Evolutionary conservation across 1,140 invertebrate genomes (phyloP), one percentile per base, ranked within the genome.

Genomic region (Diachasmimorpha longicaudata): DNA sequence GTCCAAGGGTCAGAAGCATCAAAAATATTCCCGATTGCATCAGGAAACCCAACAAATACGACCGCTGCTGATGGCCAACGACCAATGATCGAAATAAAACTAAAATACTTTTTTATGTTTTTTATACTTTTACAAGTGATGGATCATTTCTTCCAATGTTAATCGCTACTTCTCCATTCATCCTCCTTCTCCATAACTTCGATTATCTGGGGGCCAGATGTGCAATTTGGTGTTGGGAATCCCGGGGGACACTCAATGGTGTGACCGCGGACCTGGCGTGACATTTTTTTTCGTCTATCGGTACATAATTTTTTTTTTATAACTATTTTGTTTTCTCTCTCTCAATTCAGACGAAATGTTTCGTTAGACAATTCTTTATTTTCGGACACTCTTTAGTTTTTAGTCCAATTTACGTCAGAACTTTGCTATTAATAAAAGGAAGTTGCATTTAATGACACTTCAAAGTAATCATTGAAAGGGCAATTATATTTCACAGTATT

Each of bases 1-100:
- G 91, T 82, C 91, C 92, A 0, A 86, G 91, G 31, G 89, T 92
- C 13, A 87, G 90, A 70, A 92, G 90, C 74, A 87, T 87, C 6
- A 92, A 92, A 82, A 91, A 89, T 44, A 86, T 91, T 19, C 90
- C 90, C 46, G 52, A 55, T 19, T 68, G 16, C 5, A 67, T 46
- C 25, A 70, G 44, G 42, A 79, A 63, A 67, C 72, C 70, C 71
- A 31, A 73, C 31, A 79, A 79, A 78, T 83, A 80, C 79, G 81
- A 83, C 78, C 81, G 81, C 80, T 87, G 85, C 85, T 85, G 85
- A 86, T 83, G 81, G 71, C 78, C 81, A 21, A 14, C 9, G 19
- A 55, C n/a, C 14, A 55, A 55, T 55, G 1, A 63, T 25, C 58
- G 8, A 25, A 63, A 6, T 25, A 63, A 14, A 63, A 19, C 58